Evolutionary conservation across 2,113 vertebrate species (phyloP).

Genomic region (Lophotis ruficrista): DNA sequence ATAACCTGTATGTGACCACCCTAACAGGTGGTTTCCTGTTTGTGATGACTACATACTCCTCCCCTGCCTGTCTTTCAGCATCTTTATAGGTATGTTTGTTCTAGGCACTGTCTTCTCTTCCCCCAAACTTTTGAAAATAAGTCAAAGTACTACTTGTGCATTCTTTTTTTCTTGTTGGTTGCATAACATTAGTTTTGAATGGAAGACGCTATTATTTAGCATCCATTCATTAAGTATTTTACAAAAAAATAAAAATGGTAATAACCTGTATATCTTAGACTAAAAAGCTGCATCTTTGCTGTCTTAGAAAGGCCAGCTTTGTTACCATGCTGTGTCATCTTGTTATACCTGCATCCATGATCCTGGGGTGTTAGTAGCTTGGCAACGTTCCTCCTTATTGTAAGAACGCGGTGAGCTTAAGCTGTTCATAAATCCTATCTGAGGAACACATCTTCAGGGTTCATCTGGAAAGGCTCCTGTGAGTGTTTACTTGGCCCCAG

Average conservation of each 20-base stretch:
- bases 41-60: neutral
- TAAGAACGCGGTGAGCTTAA: neutral
- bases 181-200: neutral
- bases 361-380: neutral
- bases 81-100: neutral
- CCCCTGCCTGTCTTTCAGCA: neutral
- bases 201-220: neutral
- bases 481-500: neutral
- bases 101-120: neutral
- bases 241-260: neutral
- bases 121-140: neutral
- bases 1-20: neutral
- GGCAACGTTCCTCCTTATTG: neutral
- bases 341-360: neutral
- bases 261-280: neutral
- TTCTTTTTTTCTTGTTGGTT: neutral
- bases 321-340: neutral
- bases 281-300: neutral
- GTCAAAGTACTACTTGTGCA: neutral
- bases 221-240: neutral
- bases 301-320: neutral
- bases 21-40: neutral
- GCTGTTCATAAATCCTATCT: neutral
- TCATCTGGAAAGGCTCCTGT: neutral
- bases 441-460: neutral